Percentiles rank a stretch among this genome's conserved stretches.
These are phyloP conservation scores for Shargacucullia verbasci DNA, from an alignment of 2,888 invertebrate genomes.

Conservation along the genomic window DNA sequence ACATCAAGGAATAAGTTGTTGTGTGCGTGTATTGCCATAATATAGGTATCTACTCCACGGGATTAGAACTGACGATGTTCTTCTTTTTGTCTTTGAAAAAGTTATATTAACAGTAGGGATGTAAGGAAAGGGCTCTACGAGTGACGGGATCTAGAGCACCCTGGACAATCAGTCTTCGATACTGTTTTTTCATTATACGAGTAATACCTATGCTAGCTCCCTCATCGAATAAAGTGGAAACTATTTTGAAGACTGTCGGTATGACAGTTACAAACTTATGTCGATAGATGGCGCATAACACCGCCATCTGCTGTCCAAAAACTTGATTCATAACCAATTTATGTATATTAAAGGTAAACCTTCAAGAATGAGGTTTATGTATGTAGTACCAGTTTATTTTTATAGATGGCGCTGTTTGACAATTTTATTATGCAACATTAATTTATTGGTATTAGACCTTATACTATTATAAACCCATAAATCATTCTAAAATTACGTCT, in stretches of 20 bases:
- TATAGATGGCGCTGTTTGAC: constrained; percentile 25
- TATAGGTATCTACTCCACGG: too few species aligned
- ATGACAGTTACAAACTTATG: not conserved
- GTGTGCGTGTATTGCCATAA: too few species aligned
- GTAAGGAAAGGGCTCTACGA: too few species aligned
- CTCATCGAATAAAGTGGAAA: not conserved
- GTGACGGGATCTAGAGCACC: too few species aligned
- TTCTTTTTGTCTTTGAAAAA: too few species aligned
- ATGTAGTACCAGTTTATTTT: too few species aligned
- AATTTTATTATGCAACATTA: not conserved
- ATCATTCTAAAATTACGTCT: not conserved
- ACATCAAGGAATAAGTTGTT: too few species aligned
- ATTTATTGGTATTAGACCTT: not conserved
- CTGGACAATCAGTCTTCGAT: too few species aligned
- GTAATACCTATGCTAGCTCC: not conserved
- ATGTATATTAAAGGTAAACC: not conserved
- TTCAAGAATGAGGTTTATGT: not conserved
- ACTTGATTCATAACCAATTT: constrained; percentile 1
- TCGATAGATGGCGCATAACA: constrained; percentile 20
- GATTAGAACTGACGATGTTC: too few species aligned
- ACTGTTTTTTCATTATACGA: too few species aligned
- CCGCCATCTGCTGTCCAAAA: constrained; percentile 18
- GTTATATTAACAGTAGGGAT: too few species aligned
- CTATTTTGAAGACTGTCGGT: not conserved
- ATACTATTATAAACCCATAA: not conserved